phyloP scores from a whole-genome alignment of 2,113 vertebrate genomes.

The Fulica atra region DNA sequence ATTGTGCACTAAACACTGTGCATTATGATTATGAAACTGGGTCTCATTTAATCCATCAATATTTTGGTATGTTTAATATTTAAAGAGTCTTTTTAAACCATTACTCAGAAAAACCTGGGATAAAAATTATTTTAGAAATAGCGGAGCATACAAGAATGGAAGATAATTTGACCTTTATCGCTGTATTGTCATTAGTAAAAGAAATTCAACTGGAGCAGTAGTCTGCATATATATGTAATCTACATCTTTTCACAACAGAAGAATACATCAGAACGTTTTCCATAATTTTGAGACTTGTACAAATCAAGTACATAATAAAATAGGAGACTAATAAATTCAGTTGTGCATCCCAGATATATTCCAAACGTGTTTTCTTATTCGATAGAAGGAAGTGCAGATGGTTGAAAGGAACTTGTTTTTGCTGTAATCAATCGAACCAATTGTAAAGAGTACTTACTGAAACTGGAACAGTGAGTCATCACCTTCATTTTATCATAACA shows the following conservation, averaged over 20 bases:
- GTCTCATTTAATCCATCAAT: conserved; percentile 62
- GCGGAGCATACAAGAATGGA: conserved; percentile 7
- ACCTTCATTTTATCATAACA: background rate
- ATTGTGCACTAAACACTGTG: conserved; percentile 17
- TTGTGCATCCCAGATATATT: background rate
- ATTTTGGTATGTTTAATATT: conserved; percentile 65
- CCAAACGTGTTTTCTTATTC: background rate
- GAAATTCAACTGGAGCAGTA: background rate
- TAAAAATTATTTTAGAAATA: conserved; percentile 56
- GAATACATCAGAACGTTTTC: background rate
- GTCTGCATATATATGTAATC: conserved; percentile 19
- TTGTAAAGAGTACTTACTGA: background rate
- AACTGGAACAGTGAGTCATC: background rate
- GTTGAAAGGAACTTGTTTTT: conserved; percentile 18
- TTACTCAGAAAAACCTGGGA: conserved; percentile 39
- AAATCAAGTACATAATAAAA: conserved; percentile 19
- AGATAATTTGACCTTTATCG: conserved; percentile 56
- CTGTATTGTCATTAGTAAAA: conserved; percentile 31
- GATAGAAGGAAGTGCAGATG: background rate
- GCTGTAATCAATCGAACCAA: background rate
- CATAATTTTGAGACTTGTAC: background rate
- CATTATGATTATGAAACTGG: conserved; percentile 69
- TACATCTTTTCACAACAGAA: conserved; percentile 31
- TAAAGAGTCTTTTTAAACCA: conserved; percentile 59
- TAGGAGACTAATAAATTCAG: background rate